Evolutionary conservation across 1,140 invertebrate species (phyloP), one percentile per base, ranked within the genome.

Genomic region (Patella vulgata): DNA sequence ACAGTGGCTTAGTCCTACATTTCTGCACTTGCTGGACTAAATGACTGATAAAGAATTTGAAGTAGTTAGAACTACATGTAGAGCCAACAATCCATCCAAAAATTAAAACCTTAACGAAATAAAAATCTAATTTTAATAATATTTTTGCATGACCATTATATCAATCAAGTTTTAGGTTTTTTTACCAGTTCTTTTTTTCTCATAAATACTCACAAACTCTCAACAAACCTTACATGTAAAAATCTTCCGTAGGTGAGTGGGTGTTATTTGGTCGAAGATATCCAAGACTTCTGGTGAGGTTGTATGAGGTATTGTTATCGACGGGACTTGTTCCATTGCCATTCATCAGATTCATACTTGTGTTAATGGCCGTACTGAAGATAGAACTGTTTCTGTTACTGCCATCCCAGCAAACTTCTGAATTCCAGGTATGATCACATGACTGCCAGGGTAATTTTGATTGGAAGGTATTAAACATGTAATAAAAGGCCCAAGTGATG

Each of bases 401-500:
- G 12, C 60, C 67, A 36, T 70, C 73, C 70, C 76, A 80, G 50
- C 79, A 78, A 6, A 59, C 23, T 6, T 66, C 61, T 0, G 84
- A 84, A 59, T 84, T 86, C 85, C 85, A 86, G 33, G 54, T 93
- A 97, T 39, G 96, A 77, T 93, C 89, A 82, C 97, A 99, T 53
- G 91, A 91, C 25, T 92, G 95, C 97, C 97, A 99, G 0, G 97
- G 96, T 50, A 99, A 85, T 70, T 91, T 82, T 63, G 89, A 88
- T 31, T 91, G 91, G 85, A 99, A 98, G 12, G 95, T 97, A 57
- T 93, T 92, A 84, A 97, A 94, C 83, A 98, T 94, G 86, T 95
- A 99, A 62, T 96, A 91, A 54, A 99, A 88, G 9, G 96, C 93
- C 96, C 96, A 99, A 19, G 96, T 94, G 71, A 99, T 96, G 82